Evolutionary conservation across 2,113 vertebrate species (phyloP).

Genomic region (Ammodytes dubius): DNA sequence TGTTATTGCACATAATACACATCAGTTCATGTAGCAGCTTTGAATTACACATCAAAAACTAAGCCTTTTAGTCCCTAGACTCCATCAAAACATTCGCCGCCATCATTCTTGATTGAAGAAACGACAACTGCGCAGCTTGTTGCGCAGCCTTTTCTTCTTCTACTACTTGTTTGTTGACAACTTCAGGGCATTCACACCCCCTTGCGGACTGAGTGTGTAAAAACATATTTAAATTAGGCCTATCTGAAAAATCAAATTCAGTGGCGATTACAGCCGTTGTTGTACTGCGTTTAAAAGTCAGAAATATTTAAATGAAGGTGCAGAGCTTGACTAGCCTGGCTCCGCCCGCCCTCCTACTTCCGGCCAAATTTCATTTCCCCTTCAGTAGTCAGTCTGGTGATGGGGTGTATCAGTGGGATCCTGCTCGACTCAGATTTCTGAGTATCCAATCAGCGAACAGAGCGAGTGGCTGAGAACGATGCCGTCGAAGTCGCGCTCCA

Average conservation of each 20-base stretch:
- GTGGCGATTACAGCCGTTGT: background rate
- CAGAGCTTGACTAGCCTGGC: background rate
- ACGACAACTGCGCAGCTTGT: slow-evolving; percentile 57
- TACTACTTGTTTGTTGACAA: background rate
- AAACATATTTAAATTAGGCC: background rate
- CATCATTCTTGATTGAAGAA: slow-evolving; percentile 36
- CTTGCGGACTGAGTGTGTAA: background rate
- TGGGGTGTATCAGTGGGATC: too few relatives aligned
- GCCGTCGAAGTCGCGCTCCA: too few relatives aligned
- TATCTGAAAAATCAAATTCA: background rate
- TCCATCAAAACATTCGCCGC: slow-evolving; percentile 76
- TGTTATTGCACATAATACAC: background rate
- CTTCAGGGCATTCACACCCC: background rate
- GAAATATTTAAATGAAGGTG: background rate
- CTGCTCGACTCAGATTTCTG: too few relatives aligned
- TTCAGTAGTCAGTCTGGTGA: too few relatives aligned
- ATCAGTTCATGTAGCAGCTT: background rate
- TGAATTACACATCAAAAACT: background rate
- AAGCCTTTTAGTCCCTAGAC: slow-evolving; percentile 30
- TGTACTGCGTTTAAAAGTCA: background rate
- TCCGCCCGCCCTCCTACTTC: too few relatives aligned
- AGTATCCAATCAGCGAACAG: too few relatives aligned
- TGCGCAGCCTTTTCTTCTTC: slow-evolving; percentile 63
- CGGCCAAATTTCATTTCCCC: too few relatives aligned
- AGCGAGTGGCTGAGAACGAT: too few relatives aligned